Base-by-base conservation (phyloP, 2,888 invertebrate species). In the Meghimatium bilineatum region DNA sequence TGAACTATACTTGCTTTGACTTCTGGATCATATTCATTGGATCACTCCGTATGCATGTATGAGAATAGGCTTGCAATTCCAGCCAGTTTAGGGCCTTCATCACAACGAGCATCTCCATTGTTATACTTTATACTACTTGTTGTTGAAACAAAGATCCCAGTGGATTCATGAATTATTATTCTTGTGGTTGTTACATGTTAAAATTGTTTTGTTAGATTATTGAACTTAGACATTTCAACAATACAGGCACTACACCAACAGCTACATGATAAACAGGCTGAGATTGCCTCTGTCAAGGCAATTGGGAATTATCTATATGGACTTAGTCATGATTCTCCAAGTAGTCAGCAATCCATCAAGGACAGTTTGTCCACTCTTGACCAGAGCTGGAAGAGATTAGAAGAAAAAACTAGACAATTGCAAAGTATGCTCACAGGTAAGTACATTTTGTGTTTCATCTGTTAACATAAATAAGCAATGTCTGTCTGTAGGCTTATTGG, bases 301-400 rank as follows among this genome's bases (percentile, higher is more conserved):
- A 88, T 91, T n/a, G 92, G 92, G 32, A 88, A 87, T 60, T 75
- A 86, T 17, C 88, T 92, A 77, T 87, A 90, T 29, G 88, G 89
- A 69, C 83, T 90, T 72, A 89, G 90, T 82, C 84, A 85, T 26
- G 90, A 89, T 75, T 90, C 91, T 0, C 90, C 90, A 1, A 88
- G 88, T 23, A 88, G 89, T 74, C 86, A 89, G 85, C 87, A 88
- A 63, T 88, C 88, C 60, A 89, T 91, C 36, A 87, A 87, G 71
- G 82, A 85, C 36, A 90, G 89, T 71, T 80, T 91, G 56, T 85
- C 88, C 60, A 86, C 85, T n/a, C 86, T 92, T 20, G 89, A 89
- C 38, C 83, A 89, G 80, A 89, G 89, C 85, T 90, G 90, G 89
- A 86, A 85, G 23, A 86, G 87, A 26, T 87, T 92, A n/a, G 88